Percentiles rank a stretch among this genome's conserved stretches.
Evolutionary conservation across 2,888 invertebrate genomes (phyloP).

Genomic region (Seira ritae): DNA sequence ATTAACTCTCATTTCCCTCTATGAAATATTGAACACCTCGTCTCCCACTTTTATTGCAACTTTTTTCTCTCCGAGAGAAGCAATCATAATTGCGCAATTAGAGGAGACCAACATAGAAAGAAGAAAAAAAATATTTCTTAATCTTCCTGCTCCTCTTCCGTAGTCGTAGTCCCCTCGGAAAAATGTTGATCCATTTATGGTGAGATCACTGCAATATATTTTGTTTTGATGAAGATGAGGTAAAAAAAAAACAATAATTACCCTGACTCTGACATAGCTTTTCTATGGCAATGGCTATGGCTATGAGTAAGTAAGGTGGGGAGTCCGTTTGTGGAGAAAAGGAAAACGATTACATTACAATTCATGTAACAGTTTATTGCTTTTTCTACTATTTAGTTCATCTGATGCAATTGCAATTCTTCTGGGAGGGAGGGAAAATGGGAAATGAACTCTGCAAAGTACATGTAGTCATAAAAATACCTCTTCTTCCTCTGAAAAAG

Average conservation of each 20-base stretch:
- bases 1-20: not conserved
- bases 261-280: too few species aligned
- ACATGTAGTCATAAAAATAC: not conserved
- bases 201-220: not conserved
- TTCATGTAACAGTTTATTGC: too few species aligned
- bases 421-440: not conserved
- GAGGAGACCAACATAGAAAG: not conserved
- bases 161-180: not conserved
- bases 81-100: not conserved
- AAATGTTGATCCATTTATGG: conserved; percentile 11
- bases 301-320: not conserved
- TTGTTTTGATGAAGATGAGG: conserved; percentile 4
- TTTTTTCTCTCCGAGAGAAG: not conserved
- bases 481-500: not conserved
- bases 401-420: not conserved
- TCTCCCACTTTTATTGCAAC: not conserved
- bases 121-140: conserved; percentile 2
- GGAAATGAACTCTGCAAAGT: too few species aligned
- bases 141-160: too few species aligned
- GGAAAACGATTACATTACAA: too few species aligned
- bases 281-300: too few species aligned
- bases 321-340: not conserved
- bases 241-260: not conserved
- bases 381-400: too few species aligned
- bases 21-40: conserved; percentile 2